phyloP scores from a whole-genome alignment of 2,113 vertebrate genomes.

The Toxotes jaculatrix region DNA sequence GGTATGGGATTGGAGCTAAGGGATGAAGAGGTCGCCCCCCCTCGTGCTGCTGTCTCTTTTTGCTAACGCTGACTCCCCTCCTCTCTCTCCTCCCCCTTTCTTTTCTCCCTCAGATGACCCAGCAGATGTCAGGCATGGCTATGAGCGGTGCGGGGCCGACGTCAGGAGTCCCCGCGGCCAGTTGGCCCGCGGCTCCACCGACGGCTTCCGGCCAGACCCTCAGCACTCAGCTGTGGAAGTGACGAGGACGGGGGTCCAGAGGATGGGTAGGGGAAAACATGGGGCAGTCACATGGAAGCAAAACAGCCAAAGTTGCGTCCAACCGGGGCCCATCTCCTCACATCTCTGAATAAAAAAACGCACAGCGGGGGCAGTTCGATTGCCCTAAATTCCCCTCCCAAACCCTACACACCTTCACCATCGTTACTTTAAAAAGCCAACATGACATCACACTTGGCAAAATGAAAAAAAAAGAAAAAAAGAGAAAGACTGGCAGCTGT shows the following conservation, averaged over 20 bases:
- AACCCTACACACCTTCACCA: conserved; percentile 3
- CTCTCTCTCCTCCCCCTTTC: neutral
- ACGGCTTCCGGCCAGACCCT: conserved; percentile 94
- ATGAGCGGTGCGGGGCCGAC: conserved; percentile 83
- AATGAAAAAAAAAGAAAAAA: conserved; percentile 21
- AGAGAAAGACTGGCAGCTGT: conserved; percentile 82
- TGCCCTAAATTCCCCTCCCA: conserved; percentile 38
- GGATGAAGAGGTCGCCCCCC: conserved; percentile 3
- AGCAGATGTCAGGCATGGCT: conserved; percentile 94
- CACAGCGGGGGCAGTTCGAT: conserved; percentile 74
- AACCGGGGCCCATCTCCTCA: conserved; percentile 2
- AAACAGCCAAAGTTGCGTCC: conserved; percentile 1
- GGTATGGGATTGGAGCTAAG: conserved; percentile 3
- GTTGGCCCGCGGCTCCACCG: conserved; percentile 84
- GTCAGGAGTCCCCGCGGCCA: conserved; percentile 85
- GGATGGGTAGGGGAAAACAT: conserved; percentile 32
- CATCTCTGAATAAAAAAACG: conserved; percentile 27
- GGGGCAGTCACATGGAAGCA: neutral
- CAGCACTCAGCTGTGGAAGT: conserved; percentile 99
- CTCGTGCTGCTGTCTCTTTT: conserved; percentile 7
- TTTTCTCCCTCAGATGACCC: conserved; percentile 89
- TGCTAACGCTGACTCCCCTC: neutral
- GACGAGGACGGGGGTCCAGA: conserved; percentile 61
- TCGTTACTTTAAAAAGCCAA: conserved; percentile 31
- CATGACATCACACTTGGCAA: conserved; percentile 7